Evolutionary conservation across 2,113 vertebrate species (phyloP), one percentile per base, ranked within the genome.

Genomic region (Anser brachyrhynchus): DNA sequence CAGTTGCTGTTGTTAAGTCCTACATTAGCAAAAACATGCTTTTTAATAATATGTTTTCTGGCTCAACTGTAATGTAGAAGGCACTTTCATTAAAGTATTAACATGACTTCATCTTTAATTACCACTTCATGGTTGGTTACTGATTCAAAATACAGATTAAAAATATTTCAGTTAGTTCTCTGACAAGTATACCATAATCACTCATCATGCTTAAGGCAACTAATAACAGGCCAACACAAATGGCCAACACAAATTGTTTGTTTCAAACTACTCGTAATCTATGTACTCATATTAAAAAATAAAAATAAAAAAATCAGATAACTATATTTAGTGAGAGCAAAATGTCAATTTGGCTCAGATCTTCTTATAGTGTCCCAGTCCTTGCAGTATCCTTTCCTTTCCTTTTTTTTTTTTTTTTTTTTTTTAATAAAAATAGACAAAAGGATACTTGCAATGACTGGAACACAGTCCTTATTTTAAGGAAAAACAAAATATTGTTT

Each of bases 81-180:
- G 31, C 41, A 75, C 21, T 87, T 90, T 61, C 49, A 76, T 91
- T 87, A 83, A 64, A 92, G 71, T 18, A 59, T 81, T 61, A 84
- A 59, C 37, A 81, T 92, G 35, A 93, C 92, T 93, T 96, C 87
- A 94, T 90, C 58, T 94, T 89, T 95, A 96, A 87, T 96, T 95
- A 81, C 13, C 18, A 51, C 77, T 87, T 95, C 58, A 87, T 79
- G 13, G 17, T 62, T 94, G 54, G 43, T 87, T 91, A 75, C 81
- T 75, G 77, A 95, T 95, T 90, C 6, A 13, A 95, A 95, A 67
- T 77, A 76, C 39, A 87, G 70, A 94, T 95, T 79, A 91, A 66
- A 96, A 72, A 78, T 83, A 73, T 17, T 92, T 93, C 28, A 52
- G 41, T 87, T 87, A 65, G 39, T 92, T 91, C 55, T 92, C 52